These are phyloP conservation scores for Nymphalis polychloros DNA, from an alignment of 2,888 invertebrate species.

Conservation along the genomic window DNA sequence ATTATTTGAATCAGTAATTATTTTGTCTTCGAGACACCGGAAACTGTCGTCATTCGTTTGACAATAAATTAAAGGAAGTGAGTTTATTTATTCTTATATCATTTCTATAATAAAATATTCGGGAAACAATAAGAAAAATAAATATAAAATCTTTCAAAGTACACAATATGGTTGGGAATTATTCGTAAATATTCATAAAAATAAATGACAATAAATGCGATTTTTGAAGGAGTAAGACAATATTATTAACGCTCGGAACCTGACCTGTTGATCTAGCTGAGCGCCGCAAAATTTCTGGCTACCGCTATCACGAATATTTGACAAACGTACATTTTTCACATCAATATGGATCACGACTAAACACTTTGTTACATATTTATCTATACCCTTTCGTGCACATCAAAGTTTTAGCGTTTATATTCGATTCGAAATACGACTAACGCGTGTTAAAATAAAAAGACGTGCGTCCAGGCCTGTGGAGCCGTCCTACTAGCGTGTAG, in stretches of 20 bases:
- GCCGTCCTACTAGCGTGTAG: slow-evolving; percentile 40
- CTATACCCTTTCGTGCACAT: slow-evolving; percentile 50
- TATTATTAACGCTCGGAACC: slow-evolving; percentile 51
- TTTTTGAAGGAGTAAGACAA: slow-evolving; percentile 34
- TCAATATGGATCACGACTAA: slow-evolving; percentile 46
- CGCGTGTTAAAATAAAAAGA: slow-evolving; percentile 23
- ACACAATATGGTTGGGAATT: slow-evolving; percentile 1
- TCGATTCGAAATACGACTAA: slow-evolving; percentile 19
- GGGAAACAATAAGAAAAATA: background rate
- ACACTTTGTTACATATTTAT: slow-evolving; percentile 50
- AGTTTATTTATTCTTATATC: background rate
- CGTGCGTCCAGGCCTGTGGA: slow-evolving; percentile 40
- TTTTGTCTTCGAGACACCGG: too few species aligned
- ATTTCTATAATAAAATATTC: background rate
- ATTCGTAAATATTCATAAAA: background rate
- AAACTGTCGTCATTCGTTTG: background rate
- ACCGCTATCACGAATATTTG: slow-evolving; percentile 23
- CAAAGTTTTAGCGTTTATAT: slow-evolving; percentile 25
- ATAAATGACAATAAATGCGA: slow-evolving; percentile 18
- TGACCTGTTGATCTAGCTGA: slow-evolving; percentile 65
- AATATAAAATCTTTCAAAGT: background rate
- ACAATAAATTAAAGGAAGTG: background rate
- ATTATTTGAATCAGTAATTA: too few species aligned
- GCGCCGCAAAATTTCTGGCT: slow-evolving; percentile 25
- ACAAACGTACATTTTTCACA: slow-evolving; percentile 54